Evolutionary conservation across 53 echinoderm and acorn worm species (phyloP).

Genomic region (Echinarachnius parma): DNA sequence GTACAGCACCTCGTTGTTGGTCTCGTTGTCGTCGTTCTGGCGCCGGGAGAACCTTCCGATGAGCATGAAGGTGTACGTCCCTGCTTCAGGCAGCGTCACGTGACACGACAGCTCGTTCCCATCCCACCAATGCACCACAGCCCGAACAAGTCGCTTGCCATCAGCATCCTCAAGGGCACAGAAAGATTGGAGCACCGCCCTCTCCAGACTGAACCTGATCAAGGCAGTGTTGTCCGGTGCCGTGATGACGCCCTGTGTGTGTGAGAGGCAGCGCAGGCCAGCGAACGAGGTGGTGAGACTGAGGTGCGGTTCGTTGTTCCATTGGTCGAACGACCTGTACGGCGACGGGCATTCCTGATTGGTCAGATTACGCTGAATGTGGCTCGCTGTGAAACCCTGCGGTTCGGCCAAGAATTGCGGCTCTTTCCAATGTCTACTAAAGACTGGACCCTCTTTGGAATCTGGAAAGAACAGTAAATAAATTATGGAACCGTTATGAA

Average conservation of each 20-base stretch:
- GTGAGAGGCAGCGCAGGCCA: neutral
- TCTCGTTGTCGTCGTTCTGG: neutral
- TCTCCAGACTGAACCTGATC: conserved; percentile 10
- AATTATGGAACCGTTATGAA: too few relatives aligned
- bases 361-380: conserved; percentile 6
- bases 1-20: conserved; percentile 1
- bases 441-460: too few relatives aligned
- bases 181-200: conserved; percentile 24
- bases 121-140: conserved; percentile 24
- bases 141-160: neutral
- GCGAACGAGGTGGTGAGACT: neutral
- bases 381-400: conserved; percentile 12
- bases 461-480: too few relatives aligned
- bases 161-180: neutral
- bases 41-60: neutral
- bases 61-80: conserved; percentile 8
- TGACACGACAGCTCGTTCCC: conserved; percentile 12
- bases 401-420: conserved; percentile 45
- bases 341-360: neutral
- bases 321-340: conserved; percentile 22
- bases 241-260: conserved; percentile 18
- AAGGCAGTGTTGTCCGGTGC: neutral
- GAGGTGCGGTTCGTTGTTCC: conserved; percentile 17
- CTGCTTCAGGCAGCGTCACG: conserved; percentile 20
- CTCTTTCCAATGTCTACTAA: conserved; percentile 45